A percentile compares a stretch with the other conserved stretches of the same genome.
These are phyloP conservation scores for Coendou prehensilis DNA, from an alignment of 2,797 vertebrate genomes.

Conservation along the genomic window DNA sequence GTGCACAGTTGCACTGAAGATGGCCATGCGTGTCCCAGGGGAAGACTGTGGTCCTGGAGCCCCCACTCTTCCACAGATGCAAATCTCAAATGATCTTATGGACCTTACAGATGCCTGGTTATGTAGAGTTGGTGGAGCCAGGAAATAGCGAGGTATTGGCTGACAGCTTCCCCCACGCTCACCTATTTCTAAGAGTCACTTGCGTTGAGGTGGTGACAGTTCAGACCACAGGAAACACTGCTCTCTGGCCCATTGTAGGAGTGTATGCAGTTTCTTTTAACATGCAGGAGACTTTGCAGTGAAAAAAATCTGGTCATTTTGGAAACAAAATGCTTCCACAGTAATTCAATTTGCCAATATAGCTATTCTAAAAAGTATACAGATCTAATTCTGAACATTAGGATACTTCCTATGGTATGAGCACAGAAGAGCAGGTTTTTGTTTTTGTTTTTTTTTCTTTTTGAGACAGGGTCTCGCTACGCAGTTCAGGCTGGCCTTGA, in stretches of 20 bases:
- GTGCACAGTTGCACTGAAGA: too few relatives aligned
- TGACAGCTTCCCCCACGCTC: too few relatives aligned
- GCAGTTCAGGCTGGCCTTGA: too few relatives aligned
- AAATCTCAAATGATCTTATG: accelerated
- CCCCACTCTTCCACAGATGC: accelerated
- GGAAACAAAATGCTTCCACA: not conserved
- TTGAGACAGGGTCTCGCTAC: not conserved
- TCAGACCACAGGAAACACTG: not conserved
- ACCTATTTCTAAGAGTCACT: too few relatives aligned
- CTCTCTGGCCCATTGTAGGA: not conserved
- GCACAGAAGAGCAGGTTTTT: not conserved
- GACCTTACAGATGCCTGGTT: accelerated
- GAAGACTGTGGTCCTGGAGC: not conserved
- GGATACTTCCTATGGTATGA: not conserved
- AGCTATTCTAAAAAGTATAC: not conserved
- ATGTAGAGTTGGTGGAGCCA: accelerated
- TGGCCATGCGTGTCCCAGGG: too few relatives aligned
- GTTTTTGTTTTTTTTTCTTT: not conserved
- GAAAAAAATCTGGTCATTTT: not conserved
- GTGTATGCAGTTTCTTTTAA: not conserved
- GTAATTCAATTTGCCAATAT: not conserved
- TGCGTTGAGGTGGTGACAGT: not conserved
- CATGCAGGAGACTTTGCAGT: not conserved
- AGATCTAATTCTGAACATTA: not conserved
- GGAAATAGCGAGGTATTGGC: not conserved